Evolutionary conservation across 1,140 invertebrate genomes (phyloP), one percentile per base, ranked within the genome.

Genomic region (Pollicipes pollicipes): DNA sequence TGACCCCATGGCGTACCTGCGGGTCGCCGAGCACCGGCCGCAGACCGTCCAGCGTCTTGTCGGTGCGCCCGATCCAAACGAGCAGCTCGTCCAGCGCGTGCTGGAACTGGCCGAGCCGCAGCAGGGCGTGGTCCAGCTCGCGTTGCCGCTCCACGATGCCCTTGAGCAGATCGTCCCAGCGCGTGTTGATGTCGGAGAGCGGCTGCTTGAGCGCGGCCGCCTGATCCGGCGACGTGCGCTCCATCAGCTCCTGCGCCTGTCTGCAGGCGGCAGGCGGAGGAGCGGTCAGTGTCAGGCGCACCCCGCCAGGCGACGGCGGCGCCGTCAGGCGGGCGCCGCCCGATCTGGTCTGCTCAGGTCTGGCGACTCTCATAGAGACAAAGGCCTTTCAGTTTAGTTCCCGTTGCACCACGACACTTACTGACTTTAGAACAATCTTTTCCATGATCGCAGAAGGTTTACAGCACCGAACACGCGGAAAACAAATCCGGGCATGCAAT

Each of bases 91-190:
- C 88, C 21, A 97, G 83, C 4, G 96, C 95, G 79, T 97, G 95
- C 78, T 98, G 93, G 85, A 99, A 93, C 81, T 99, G 95, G 24
- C 97, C 97, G 6, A 98, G 85, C 73, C 93, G 87, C 2, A 99
- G 82, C 24, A 99, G 82, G 4, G 95, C 93, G 76, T 94, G 88
- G 78, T 99, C 96, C 68, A 99, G 79, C 74, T 95, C 88, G 73
- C 93, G 84, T 78, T 98, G 93, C 67, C 95, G 82, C 71, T 96
- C 93, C 10, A 93, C 89, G 76, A 98, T 88, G 35, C 88, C 91
- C 63, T 91, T 86, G 0, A 95, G 83, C 1, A 99, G 78, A 17
- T 88, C 86, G 73, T 96, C 91, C 96, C 95, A 99, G 69, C 95
- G 84, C 31, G 86, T 84, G 80, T 98, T 98, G 3, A 98, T 91